These are phyloP conservation scores for Noctua pronuba DNA, from an alignment of 2,888 invertebrate species.

Conservation along the genomic window DNA sequence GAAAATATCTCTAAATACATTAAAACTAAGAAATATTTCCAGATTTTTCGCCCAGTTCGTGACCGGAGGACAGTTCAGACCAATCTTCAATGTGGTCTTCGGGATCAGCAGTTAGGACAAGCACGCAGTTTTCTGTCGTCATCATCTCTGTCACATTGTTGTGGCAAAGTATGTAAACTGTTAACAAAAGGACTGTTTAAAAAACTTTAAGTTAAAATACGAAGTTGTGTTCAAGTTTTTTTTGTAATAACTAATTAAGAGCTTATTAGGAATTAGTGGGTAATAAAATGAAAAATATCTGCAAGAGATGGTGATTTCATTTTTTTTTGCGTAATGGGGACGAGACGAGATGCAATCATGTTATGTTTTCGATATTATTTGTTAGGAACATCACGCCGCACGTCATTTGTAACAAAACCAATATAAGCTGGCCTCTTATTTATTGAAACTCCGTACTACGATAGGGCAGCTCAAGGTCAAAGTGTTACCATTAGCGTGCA, in stretches of 20 bases:
- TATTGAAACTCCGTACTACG: background rate
- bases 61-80: constrained; percentile 79
- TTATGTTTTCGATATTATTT: background rate
- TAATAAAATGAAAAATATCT: constrained; percentile 7
- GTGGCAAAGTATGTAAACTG: constrained; percentile 31
- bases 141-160: constrained; percentile 14
- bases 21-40: constrained; percentile 57
- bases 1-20: background rate
- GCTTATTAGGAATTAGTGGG: constrained; percentile 45
- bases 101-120: constrained; percentile 58
- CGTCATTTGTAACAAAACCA: background rate
- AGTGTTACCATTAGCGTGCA: background rate
- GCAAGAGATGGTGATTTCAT: background rate
- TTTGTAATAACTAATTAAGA: constrained; percentile 43
- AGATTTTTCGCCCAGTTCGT: constrained; percentile 81
- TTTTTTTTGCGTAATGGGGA: background rate
- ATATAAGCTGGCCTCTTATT: background rate
- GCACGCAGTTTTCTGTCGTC: constrained; percentile 7
- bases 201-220: constrained; percentile 6
- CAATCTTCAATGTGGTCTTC: constrained; percentile 81
- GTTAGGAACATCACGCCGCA: background rate
- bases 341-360: background rate
- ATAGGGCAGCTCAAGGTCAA: background rate
- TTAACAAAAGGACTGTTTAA: constrained; percentile 26
- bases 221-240: constrained; percentile 47